Conservation (phyloP, 2,888 invertebrate species). For the Rhodophaea formosa region DNA sequence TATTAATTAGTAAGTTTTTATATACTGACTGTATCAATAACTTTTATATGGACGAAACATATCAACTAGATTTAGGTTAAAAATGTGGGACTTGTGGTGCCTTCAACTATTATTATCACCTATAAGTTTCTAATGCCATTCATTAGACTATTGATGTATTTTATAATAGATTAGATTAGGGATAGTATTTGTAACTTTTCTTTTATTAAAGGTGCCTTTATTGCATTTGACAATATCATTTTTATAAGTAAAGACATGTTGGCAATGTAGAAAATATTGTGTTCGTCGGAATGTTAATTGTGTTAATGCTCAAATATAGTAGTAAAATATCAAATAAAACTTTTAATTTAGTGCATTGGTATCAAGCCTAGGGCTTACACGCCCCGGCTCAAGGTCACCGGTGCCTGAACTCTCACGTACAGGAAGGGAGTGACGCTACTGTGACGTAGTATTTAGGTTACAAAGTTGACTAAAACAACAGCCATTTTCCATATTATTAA, state of each 20-base stretch:
- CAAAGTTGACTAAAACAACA: conserved; percentile 5
- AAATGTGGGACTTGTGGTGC: not conserved
- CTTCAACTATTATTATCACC: not conserved
- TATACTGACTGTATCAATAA: not conserved
- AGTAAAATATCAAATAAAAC: too few species aligned
- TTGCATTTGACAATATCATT: not conserved
- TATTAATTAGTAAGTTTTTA: not conserved
- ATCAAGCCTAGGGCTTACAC: too few species aligned
- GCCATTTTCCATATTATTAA: conserved; percentile 35
- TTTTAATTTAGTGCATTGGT: too few species aligned
- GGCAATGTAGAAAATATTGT: not conserved
- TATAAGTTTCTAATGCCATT: not conserved
- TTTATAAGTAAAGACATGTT: not conserved
- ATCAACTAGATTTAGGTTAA: not conserved
- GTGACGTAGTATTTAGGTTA: too few species aligned
- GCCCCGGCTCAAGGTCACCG: too few species aligned
- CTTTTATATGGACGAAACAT: not conserved
- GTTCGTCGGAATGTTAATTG: not conserved
- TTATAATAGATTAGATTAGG: not conserved
- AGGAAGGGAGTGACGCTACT: too few species aligned
- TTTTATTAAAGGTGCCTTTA: not conserved
- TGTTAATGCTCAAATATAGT: conserved; percentile 9
- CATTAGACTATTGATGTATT: not conserved
- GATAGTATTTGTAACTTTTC: not conserved
- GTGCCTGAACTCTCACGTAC: too few species aligned